Conservation (phyloP, 2,888 invertebrate species). For the Sthenelais limicola region DNA sequence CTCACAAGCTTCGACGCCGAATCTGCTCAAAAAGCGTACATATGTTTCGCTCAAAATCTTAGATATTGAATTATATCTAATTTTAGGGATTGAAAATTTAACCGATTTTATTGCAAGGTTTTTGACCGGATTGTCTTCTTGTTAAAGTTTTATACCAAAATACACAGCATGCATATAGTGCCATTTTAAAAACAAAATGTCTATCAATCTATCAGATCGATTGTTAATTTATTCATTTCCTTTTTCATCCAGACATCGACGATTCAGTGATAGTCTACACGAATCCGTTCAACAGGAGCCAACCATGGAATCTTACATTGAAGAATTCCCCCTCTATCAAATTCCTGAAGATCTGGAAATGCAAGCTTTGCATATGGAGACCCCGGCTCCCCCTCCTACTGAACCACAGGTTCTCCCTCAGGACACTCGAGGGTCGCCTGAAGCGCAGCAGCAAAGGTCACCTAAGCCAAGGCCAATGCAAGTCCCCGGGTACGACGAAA, state of each 20-base stretch:
- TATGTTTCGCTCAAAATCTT: background rate
- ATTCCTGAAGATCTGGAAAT: conserved; percentile 15
- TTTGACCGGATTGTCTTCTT: too few relatives aligned
- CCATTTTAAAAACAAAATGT: too few relatives aligned
- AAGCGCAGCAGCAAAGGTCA: too few relatives aligned
- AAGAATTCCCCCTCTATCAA: background rate
- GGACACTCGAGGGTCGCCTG: too few relatives aligned
- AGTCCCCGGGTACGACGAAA: background rate
- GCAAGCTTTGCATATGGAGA: background rate
- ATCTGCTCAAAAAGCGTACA: conserved; percentile 1
- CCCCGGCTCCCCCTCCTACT: background rate
- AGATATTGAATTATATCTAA: conserved; percentile 4
- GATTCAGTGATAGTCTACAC: background rate
- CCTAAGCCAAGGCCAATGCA: too few relatives aligned
- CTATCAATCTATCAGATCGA: too few relatives aligned
- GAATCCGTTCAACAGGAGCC: background rate
- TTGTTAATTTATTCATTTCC: too few relatives aligned
- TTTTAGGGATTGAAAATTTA: too few relatives aligned
- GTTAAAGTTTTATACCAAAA: too few relatives aligned
- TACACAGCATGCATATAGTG: too few relatives aligned
- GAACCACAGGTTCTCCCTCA: background rate
- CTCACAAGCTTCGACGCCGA: background rate
- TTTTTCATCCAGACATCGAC: too few relatives aligned
- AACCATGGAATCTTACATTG: background rate
- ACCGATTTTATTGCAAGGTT: too few relatives aligned